Percentiles rank a stretch among this genome's conserved stretches.
These are phyloP conservation scores for Latrodectus hesperus DNA, from an alignment of 2,888 invertebrate species.

Conservation along the genomic window DNA sequence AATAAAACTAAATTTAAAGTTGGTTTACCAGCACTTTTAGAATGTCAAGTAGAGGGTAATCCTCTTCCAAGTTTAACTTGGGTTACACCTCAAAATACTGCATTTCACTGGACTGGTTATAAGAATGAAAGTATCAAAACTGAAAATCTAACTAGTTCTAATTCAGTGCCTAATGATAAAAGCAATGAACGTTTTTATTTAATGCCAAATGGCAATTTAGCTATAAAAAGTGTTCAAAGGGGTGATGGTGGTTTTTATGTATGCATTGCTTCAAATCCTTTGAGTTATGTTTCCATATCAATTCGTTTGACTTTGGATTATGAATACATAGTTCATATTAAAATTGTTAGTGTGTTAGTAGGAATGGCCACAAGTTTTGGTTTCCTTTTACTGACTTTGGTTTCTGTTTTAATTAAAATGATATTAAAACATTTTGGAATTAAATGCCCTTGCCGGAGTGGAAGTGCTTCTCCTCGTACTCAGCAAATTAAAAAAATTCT, in stretches of 20 bases:
- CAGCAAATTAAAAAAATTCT: conserved; percentile 90
- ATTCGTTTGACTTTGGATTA: conserved; percentile 89
- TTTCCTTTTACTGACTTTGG: conserved; percentile 86
- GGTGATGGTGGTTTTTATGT: conserved; percentile 78
- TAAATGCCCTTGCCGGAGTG: conserved; percentile 80
- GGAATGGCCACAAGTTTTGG: conserved; percentile 86
- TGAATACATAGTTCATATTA: conserved; percentile 86
- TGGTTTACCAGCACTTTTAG: conserved; percentile 81
- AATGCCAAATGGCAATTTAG: conserved; percentile 58
- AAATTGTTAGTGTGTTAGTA: conserved; percentile 87
- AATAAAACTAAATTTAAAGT: conserved; percentile 74
- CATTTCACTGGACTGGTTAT: conserved; percentile 80
- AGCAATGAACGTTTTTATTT: conserved; percentile 61
- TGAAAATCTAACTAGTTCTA: not conserved
- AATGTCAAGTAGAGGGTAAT: conserved; percentile 96
- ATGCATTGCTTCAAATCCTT: conserved; percentile 89
- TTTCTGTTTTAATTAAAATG: conserved; percentile 84
- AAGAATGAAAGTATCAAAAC: conserved; percentile 20
- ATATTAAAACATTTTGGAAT: conserved; percentile 71
- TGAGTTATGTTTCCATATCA: conserved; percentile 85
- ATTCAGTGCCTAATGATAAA: not conserved
- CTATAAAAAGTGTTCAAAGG: conserved; percentile 58
- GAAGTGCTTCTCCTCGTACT: conserved; percentile 82
- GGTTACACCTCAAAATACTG: conserved; percentile 79
- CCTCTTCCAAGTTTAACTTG: conserved; percentile 96